A percentile compares a stretch with the other conserved stretches of the same genome.
phyloP scores from a whole-genome alignment of 1,140 invertebrate genomes.

The Steinernema feltiae region DNA sequence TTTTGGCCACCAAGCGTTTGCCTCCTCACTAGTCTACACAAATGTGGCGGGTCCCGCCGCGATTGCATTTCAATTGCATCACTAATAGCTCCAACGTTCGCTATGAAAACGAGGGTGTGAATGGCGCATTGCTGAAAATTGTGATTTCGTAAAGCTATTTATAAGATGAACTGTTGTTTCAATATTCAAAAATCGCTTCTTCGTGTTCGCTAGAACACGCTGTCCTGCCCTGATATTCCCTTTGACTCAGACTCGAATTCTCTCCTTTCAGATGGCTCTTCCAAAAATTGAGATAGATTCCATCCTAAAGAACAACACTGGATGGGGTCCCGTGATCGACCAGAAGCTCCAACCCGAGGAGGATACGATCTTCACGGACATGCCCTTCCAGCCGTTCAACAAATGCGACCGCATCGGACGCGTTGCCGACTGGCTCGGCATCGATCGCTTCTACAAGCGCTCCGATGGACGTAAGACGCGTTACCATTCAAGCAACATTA shows the following conservation, averaged over 20 bases:
- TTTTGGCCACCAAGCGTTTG: too few species aligned
- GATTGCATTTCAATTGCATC: not conserved
- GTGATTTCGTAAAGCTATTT: too few species aligned
- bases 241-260: too few species aligned
- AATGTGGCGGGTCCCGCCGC: not conserved
- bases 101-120: too few species aligned
- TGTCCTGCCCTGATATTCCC: too few species aligned
- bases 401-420: conserved; percentile 55
- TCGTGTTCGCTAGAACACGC: too few species aligned
- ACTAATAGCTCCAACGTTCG: not conserved
- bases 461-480: conserved; percentile 28
- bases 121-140: too few species aligned
- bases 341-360: not conserved
- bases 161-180: too few species aligned
- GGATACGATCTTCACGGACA: conserved; percentile 31
- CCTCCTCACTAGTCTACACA: not conserved
- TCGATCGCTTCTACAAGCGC: conserved; percentile 48
- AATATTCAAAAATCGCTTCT: too few species aligned
- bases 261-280: conserved; percentile 32
- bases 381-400: conserved; percentile 57
- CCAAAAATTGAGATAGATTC: conserved; percentile 43
- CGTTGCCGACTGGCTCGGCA: conserved; percentile 57
- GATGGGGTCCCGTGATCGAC: conserved; percentile 44
- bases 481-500: conserved; percentile 23
- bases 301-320: conserved; percentile 33